Evolutionary conservation across 2,113 vertebrate genomes (phyloP).

Genomic region (Campylomormyrus tamandua): DNA sequence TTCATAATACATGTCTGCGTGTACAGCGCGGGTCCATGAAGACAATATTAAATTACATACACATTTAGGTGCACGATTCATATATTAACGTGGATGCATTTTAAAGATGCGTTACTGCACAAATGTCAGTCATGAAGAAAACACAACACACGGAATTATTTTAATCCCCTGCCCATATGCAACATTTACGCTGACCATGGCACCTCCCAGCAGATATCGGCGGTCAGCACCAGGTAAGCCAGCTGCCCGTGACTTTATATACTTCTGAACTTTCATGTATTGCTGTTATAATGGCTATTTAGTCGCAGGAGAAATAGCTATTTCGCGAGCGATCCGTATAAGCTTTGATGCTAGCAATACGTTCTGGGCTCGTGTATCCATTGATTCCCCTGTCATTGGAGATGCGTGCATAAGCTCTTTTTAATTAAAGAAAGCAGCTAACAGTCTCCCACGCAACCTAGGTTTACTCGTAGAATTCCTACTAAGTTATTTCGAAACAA

Average conservation of each 20-base stretch:
- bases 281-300: conserved; percentile 1
- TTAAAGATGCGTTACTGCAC: conserved; percentile 27
- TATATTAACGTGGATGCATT: conserved; percentile 21
- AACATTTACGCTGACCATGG: conserved; percentile 28
- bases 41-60: conserved; percentile 34
- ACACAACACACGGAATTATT: conserved; percentile 30
- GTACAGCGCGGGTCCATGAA: conserved; percentile 25
- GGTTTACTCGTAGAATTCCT: neutral
- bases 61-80: conserved; percentile 28
- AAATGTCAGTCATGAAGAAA: conserved; percentile 43
- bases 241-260: conserved; percentile 14
- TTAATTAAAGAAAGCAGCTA: conserved; percentile 7
- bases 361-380: conserved; percentile 3
- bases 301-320: neutral
- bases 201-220: conserved; percentile 37
- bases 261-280: conserved; percentile 29
- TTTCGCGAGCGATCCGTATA: neutral
- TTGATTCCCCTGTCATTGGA: conserved; percentile 8
- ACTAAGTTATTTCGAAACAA: neutral
- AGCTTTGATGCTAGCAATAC: neutral
- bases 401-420: conserved; percentile 13
- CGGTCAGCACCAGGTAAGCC: conserved; percentile 48
- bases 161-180: conserved; percentile 16
- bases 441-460: neutral
- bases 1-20: conserved; percentile 35